Evolutionary conservation across 2,113 vertebrate species (phyloP).

Genomic region (Actenoides lindsayi): DNA sequence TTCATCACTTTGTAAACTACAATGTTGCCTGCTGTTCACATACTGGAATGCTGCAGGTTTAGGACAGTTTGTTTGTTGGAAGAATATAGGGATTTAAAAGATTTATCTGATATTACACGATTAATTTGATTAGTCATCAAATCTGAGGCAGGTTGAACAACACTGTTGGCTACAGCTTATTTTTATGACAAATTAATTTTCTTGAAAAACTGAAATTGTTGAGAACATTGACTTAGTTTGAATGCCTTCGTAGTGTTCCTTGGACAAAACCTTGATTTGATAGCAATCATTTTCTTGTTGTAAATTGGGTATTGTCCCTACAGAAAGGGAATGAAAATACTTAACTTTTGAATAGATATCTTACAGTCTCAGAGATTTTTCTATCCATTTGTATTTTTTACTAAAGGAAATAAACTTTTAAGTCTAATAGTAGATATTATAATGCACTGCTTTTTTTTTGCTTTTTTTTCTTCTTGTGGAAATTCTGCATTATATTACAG

Average conservation of each 20-base stretch:
- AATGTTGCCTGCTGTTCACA: background rate
- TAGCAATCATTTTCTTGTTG: background rate
- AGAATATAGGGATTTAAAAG: background rate
- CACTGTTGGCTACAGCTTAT: background rate
- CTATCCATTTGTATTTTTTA: background rate
- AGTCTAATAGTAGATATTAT: background rate
- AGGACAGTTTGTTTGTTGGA: background rate
- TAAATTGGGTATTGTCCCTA: background rate
- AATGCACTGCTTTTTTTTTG: background rate
- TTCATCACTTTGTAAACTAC: background rate
- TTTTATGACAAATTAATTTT: background rate
- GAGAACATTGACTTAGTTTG: background rate
- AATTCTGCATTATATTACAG: background rate
- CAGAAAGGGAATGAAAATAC: background rate
- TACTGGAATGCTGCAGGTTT: background rate
- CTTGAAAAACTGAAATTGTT: background rate
- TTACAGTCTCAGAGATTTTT: background rate
- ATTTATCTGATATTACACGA: background rate
- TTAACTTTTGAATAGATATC: background rate
- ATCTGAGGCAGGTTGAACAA: background rate
- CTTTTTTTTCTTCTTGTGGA: background rate
- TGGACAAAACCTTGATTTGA: background rate
- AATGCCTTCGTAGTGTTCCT: background rate
- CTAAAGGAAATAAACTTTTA: background rate
- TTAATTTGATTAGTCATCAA: background rate